Evolutionary conservation across 1,140 invertebrate species (phyloP).

Genomic region (Drosophila melanogaster): DNA sequence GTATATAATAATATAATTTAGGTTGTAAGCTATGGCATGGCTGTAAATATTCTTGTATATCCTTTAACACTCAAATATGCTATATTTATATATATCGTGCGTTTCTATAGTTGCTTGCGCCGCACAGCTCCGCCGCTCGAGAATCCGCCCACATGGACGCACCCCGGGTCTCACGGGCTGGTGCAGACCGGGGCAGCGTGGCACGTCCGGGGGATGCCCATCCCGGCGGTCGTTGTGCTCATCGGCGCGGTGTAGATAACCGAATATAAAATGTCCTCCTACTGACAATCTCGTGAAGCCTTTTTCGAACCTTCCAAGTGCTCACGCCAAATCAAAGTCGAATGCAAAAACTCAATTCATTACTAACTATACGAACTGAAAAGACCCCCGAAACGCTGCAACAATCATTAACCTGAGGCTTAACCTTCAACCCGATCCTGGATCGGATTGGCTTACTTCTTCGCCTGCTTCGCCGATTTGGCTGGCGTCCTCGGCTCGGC

Average conservation of each 20-base stretch:
- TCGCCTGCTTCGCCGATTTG: conserved; percentile 47
- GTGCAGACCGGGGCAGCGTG: conserved; percentile 62
- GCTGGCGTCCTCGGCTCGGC: conserved; percentile 46
- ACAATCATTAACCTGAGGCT: conserved; percentile 60
- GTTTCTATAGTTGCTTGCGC: conserved; percentile 47
- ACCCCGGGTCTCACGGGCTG: conserved; percentile 64
- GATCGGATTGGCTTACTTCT: conserved; percentile 50
- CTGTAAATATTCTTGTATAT: conserved; percentile 63
- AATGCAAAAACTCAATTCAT: conserved; percentile 40
- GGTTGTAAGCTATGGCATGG: conserved; percentile 32
- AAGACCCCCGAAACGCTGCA: conserved; percentile 78
- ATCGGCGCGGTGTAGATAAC: conserved; percentile 25
- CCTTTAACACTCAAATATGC: conserved; percentile 55
- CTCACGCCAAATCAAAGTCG: conserved; percentile 60
- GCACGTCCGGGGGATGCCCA: conserved; percentile 2
- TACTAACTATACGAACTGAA: conserved; percentile 38
- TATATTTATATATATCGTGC: conserved; percentile 62
- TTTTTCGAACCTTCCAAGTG: conserved; percentile 73
- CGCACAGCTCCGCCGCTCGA: background rate
- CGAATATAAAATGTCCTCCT: conserved; percentile 15
- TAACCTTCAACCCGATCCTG: conserved; percentile 40
- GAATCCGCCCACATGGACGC: conserved; percentile 40
- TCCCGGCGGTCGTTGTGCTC: conserved; percentile 15
- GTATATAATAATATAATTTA: conserved; percentile 39
- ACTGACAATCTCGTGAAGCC: conserved; percentile 58